These are phyloP conservation scores for Miichthys miiuy DNA, from an alignment of 2,797 vertebrate species.

Conservation along the genomic window DNA sequence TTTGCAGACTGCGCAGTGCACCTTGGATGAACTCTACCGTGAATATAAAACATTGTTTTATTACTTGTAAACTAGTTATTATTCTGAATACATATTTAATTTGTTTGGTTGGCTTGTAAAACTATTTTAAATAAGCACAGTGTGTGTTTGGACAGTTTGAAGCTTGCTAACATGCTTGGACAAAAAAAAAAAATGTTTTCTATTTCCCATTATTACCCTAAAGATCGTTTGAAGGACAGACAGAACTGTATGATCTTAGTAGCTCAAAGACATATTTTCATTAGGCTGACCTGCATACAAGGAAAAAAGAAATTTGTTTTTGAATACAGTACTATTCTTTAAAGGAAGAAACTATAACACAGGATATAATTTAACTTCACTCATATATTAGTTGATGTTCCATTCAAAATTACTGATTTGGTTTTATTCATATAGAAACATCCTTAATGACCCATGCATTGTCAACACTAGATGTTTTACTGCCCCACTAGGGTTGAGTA, in stretches of 20 bases:
- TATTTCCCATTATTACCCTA: not conserved
- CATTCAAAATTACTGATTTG: not conserved
- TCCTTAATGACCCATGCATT: not conserved
- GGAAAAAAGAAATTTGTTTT: not conserved
- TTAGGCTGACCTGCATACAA: not conserved
- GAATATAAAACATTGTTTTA: constrained; percentile 30
- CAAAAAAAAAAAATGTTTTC: not conserved
- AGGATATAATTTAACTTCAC: not conserved
- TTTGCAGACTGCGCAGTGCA: constrained; percentile 49
- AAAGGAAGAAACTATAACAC: not conserved
- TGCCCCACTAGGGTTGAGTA: not conserved
- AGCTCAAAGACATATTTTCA: not conserved
- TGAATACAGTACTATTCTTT: not conserved
- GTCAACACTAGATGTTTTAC: constrained; percentile 8
- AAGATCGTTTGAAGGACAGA: not conserved
- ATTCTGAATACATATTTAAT: constrained; percentile 9
- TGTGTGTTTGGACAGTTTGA: not conserved
- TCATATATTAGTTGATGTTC: constrained; percentile 16
- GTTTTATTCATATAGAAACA: constrained; percentile 22
- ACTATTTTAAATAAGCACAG: not conserved
- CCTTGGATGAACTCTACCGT: constrained; percentile 45
- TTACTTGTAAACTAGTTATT: constrained; percentile 1
- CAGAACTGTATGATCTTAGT: not conserved
- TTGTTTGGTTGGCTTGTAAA: constrained; percentile 1
- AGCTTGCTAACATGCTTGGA: not conserved